Evolutionary conservation across 2,888 invertebrate species (phyloP).

Genomic region (Invenusta paracnida): DNA sequence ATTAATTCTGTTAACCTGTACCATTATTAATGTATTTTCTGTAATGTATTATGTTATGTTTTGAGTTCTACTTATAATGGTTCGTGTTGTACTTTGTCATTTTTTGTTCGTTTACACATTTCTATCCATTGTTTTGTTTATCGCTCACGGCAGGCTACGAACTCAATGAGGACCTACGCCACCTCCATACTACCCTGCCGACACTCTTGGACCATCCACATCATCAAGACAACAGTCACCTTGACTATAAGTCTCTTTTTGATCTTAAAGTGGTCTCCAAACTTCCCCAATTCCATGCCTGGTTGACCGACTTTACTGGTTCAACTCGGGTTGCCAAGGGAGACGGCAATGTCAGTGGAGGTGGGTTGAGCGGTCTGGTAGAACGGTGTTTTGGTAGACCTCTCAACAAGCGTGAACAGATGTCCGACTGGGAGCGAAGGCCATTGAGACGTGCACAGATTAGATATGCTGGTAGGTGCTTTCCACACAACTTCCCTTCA

Average conservation of each 20-base stretch:
- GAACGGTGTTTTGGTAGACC: conserved; percentile 54
- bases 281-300: not conserved
- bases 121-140: no score
- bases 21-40: no score
- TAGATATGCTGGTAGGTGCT: conserved; percentile 55
- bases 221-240: not conserved
- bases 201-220: no score
- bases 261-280: conserved; percentile 19
- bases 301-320: not conserved
- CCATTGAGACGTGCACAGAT: conserved; percentile 55
- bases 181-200: not conserved
- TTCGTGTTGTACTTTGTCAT: no score
- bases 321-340: conserved; percentile 33
- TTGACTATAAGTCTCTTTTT: not conserved
- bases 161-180: not conserved
- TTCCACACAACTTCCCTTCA: no score
- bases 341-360: conserved; percentile 50
- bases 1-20: no score
- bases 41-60: no score
- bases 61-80: no score
- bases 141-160: conserved; percentile 14
- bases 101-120: no score
- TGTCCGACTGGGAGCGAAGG: conserved; percentile 59
- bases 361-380: conserved; percentile 56
- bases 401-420: conserved; percentile 56